Base-by-base conservation (phyloP, 2,888 invertebrate genomes). In the Eristalinus aeneus region DNA sequence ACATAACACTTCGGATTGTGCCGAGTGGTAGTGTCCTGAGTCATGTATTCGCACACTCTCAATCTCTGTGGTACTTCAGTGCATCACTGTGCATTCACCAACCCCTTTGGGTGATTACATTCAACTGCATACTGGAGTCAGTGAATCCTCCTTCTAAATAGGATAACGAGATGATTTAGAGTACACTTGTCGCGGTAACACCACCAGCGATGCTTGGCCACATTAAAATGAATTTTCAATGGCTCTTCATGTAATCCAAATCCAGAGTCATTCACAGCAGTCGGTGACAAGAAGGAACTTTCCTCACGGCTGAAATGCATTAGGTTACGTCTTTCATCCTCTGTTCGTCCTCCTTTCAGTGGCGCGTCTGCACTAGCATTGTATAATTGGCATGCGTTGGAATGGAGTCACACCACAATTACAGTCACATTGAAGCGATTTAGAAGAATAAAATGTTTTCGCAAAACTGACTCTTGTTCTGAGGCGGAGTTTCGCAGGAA, bases 211-310 rank as follows among this genome's bases (percentile, higher is more conserved):
- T 16, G 79, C 74, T 54, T 65, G 65, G 75, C 36, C 39, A 69
- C 74, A 79, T 79, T 75, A 79, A 78, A 84, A 69, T 61, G 60
- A 61, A 74, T 84, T 78, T 75, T 71, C 65, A 74, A 69, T 74
- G 27, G 73, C 53, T 78, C 64, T 54, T 60, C 68, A 65, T 10
- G 61, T 34, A 69, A 65, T 78, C 58, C 36, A 58, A 46, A 63
- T 16, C 61, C 16, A 58, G 16, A 69, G 12, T 9, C 36, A 64
- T 77, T 65, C 64, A 64, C 36, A 61, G 12, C 46, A 20, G 27
- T n/a, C 36, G 54, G 12, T 58, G 31, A 39, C 10, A 0, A 53
- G 61, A 20, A 65, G 58, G 2, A 46, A 73, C 32, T 36, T 58
- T 56, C 46, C 56, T 58, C 27, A 20, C 31, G 58, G 23, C 58